These are phyloP conservation scores for Scolopax mira DNA, from an alignment of 2,113 vertebrate genomes.

Conservation along the genomic window DNA sequence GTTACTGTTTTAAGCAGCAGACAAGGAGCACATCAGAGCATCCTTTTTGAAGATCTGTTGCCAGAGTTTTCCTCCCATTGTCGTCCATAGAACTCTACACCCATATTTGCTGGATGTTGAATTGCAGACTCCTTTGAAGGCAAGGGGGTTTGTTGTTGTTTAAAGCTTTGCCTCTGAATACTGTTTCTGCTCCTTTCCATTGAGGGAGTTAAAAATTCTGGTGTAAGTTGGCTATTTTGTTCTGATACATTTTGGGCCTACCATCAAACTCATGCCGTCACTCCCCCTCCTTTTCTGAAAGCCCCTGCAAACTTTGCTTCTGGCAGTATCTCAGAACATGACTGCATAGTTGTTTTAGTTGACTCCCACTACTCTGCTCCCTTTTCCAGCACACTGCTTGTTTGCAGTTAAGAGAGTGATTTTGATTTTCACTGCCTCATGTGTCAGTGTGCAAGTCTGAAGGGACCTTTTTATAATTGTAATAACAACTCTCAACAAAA, in stretches of 20 bases:
- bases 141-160: background rate
- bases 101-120: background rate
- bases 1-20: background rate
- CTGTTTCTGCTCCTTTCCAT: background rate
- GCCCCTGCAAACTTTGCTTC: background rate
- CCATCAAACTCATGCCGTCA: background rate
- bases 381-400: background rate
- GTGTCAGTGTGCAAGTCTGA: background rate
- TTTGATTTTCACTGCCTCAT: slow-evolving; percentile 10
- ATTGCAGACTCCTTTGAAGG: background rate
- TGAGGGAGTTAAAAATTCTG: background rate
- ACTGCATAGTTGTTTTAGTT: background rate
- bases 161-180: background rate
- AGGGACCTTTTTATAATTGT: background rate
- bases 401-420: background rate
- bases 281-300: background rate
- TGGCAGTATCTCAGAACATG: background rate
- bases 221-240: background rate
- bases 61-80: background rate
- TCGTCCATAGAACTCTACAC: background rate
- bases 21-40: background rate
- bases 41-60: background rate
- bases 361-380: background rate
- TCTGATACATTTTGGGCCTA: background rate
- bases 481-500: background rate